phyloP scores from a whole-genome alignment of 1,140 invertebrate species.

The Trypoxylus dichotomus region DNA sequence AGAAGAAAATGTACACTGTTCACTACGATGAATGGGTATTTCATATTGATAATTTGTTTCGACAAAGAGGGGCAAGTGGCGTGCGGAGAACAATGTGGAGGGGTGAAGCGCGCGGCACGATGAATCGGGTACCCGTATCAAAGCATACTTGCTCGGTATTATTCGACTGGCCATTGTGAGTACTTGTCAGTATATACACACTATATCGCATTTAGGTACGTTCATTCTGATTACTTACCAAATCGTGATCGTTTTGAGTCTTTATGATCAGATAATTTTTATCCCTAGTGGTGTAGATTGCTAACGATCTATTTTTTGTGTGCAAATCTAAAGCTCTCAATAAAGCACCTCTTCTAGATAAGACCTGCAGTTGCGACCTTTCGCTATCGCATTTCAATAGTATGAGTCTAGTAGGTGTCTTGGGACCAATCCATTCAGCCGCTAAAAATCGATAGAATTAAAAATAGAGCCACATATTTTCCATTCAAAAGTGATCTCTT shows the following conservation, averaged over 20 bases:
- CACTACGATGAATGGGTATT: no score
- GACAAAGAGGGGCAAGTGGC: no score
- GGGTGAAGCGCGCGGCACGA: no score
- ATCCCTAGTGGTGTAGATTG: constrained; percentile 50
- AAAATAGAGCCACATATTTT: background rate
- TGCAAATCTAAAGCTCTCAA: constrained; percentile 43
- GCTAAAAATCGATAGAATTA: constrained; percentile 45
- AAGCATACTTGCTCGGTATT: no score
- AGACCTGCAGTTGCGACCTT: constrained; percentile 71
- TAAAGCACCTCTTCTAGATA: constrained; percentile 61
- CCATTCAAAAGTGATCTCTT: constrained; percentile 5
- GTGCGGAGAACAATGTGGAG: no score
- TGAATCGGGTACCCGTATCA: no score
- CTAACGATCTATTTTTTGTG: constrained; percentile 30
- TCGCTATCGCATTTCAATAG: constrained; percentile 59
- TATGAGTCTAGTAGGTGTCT: constrained; percentile 52
- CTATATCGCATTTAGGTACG: no score
- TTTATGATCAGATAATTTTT: constrained; percentile 58
- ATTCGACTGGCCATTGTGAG: no score
- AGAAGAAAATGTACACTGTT: background rate
- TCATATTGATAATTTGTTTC: no score
- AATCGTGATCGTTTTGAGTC: constrained; percentile 64
- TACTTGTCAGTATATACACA: no score
- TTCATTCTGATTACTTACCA: constrained; percentile 43
- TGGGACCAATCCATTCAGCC: constrained; percentile 56